Evolutionary conservation across 2,888 invertebrate genomes (phyloP).

Genomic region (Cerceris rybyensis): DNA sequence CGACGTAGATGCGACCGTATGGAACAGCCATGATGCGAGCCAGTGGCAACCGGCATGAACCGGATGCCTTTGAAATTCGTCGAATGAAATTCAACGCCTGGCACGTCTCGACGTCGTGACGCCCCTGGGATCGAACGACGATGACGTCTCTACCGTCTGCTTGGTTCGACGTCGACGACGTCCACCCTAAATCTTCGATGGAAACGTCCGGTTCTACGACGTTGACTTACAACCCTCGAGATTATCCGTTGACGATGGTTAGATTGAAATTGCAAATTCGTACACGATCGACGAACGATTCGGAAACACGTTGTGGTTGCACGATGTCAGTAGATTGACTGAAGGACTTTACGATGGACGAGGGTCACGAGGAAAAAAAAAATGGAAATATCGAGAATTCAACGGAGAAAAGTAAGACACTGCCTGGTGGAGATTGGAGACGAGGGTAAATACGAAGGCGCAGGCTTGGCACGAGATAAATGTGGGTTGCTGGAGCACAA

Average conservation of each 20-base stretch:
- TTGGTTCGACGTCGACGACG: not conserved
- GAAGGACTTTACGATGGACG: no score
- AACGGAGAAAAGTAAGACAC: no score
- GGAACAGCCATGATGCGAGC: constrained; percentile 11
- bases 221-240: no score
- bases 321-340: no score
- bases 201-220: no score
- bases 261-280: no score
- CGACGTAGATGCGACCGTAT: constrained; percentile 11
- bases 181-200: not conserved
- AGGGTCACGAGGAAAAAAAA: no score
- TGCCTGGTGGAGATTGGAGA: no score
- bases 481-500: constrained; percentile 61
- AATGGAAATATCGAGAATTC: no score
- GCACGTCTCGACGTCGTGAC: constrained; percentile 43
- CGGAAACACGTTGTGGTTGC: no score
- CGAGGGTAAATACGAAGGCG: constrained; percentile 59
- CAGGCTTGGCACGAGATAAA: constrained; percentile 71
- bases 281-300: no score
- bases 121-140: constrained; percentile 38
- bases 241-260: no score
- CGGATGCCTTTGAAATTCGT: constrained; percentile 40
- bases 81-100: constrained; percentile 25
- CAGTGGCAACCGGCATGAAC: constrained; percentile 46
- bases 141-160: constrained; percentile 30